These are phyloP conservation scores for Mimas tiliae DNA, from an alignment of 2,888 invertebrate genomes.

Conservation along the genomic window DNA sequence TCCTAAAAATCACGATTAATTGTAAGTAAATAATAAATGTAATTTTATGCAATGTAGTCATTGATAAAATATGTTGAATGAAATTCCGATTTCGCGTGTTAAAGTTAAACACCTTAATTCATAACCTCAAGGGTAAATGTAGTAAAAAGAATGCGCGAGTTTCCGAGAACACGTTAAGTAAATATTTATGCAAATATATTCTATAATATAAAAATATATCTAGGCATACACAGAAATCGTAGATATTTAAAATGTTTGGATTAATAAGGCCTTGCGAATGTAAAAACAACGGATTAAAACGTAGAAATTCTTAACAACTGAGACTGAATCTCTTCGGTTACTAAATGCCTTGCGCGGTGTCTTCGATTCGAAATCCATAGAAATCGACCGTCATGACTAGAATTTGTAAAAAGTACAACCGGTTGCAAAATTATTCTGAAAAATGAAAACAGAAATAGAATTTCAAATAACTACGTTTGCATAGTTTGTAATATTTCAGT, in stretches of 20 bases:
- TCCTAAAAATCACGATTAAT: not conserved
- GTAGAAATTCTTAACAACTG: not conserved
- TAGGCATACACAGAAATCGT: not conserved
- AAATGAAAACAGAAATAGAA: not conserved
- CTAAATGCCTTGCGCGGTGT: not conserved
- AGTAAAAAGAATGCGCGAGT: conserved; percentile 26
- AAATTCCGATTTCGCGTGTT: conserved; percentile 21
- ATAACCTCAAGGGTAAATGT: conserved; percentile 27
- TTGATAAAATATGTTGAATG: conserved; percentile 25
- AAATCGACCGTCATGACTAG: not conserved
- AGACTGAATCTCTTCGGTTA: not conserved
- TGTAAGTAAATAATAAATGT: not conserved
- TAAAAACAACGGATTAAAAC: not conserved
- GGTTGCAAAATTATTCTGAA: not conserved
- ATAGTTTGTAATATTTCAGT: too few relatives aligned
- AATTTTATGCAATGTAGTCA: not conserved
- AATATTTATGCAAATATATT: conserved; percentile 26
- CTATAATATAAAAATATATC: conserved; percentile 37
- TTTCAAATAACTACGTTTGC: not conserved
- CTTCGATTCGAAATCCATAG: not conserved
- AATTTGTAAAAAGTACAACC: not conserved
- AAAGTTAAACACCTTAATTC: conserved; percentile 21
- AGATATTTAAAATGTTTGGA: not conserved
- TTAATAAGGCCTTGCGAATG: conserved; percentile 8
- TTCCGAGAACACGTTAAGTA: conserved; percentile 22